Evolutionary conservation across 2,113 vertebrate species (phyloP), one percentile per base, ranked within the genome.

Genomic region (Phoxinus phoxinus): DNA sequence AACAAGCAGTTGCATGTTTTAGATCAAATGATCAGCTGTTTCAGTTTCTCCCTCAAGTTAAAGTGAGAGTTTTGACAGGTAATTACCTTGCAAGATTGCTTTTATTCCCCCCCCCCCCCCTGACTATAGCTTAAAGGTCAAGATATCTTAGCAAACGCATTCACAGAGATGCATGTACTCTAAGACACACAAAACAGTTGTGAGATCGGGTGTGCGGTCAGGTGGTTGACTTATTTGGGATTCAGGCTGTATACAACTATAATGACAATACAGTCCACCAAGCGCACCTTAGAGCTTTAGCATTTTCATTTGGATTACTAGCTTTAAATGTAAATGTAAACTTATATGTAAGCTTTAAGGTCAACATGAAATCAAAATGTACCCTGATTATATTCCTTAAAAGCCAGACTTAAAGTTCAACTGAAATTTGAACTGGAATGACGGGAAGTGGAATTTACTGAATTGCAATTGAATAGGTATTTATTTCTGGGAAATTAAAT

Each of bases 61-160:
- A 91, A 90, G 89, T 88, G 91, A 92, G 90, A 89, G 87, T 91
- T 90, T 92, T 94, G 94, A 94, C 94, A 94, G 93, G 91, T 93
- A 94, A 95, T 94, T 92, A 95, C 92, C 89, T 90, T 90, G 93
- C 90, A 91, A 94, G 92, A 94, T 94, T 93, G 91, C 91, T 92
- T 94, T 91, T 91, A 91, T 91, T 89, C 87, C 89, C 90, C 87
- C 83, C 69, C 85, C 89, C 87, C 89, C 90, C 87, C 83, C 69
- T 85, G 89, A 86, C 91, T 91, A n/a, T n/a, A 90, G 87, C 84
- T 87, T 86, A 94, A 94, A 94, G 94, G 93, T 94, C 93, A 92
- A 89, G 73, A 84, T 93, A 93, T 93, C 93, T 91, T 88, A 88
- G 90, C 82, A 82, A 51, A 84, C 85, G 76, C 51, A 83, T 77